phyloP scores from a whole-genome alignment of 2,113 vertebrate genomes.

The Suricata suricatta region DNA sequence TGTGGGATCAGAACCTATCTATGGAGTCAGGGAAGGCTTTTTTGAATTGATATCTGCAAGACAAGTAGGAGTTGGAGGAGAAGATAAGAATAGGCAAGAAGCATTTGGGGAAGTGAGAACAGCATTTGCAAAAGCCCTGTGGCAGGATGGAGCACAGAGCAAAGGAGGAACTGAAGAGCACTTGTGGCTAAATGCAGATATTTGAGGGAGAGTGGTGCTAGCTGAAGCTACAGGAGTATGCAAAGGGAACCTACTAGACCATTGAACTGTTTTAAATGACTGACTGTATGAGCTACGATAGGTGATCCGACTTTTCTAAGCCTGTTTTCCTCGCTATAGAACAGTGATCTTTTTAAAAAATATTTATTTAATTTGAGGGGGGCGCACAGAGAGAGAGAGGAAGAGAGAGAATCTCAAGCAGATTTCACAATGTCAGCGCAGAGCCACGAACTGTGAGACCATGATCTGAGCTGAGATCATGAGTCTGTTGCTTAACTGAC shows the following conservation, averaged over 20 bases:
- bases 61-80: background rate
- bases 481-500: no score
- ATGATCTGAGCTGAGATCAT: no score
- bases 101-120: conserved; percentile 13
- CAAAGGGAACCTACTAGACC: background rate
- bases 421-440: no score
- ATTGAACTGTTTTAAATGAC: background rate
- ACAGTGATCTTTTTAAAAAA: background rate
- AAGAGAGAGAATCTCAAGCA: no score
- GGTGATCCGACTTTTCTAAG: background rate
- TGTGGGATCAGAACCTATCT: background rate
- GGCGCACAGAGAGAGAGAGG: no score
- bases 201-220: background rate
- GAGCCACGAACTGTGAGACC: no score
- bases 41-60: background rate
- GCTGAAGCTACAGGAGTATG: background rate
- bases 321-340: background rate
- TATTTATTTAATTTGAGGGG: no score
- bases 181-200: background rate
- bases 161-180: background rate
- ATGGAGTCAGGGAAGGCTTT: background rate
- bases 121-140: background rate
- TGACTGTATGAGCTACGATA: background rate
- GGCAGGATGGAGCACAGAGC: background rate
- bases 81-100: background rate